Conservation (phyloP, 2,888 invertebrate genomes). For the Meteorus cinctellus region DNA sequence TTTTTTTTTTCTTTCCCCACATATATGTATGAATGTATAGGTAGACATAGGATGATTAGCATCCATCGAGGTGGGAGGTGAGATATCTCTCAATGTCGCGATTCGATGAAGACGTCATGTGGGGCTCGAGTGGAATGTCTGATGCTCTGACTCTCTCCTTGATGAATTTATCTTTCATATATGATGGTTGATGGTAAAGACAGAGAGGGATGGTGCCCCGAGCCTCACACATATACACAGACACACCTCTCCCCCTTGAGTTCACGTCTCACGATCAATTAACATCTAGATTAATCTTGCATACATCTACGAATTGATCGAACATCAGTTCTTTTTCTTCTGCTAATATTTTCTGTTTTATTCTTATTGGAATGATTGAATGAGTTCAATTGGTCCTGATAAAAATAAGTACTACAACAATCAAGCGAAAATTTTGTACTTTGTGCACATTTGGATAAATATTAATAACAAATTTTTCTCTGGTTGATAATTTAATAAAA, state of each 20-base stretch:
- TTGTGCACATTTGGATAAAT: too few relatives aligned
- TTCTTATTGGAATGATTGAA: too few relatives aligned
- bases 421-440: too few relatives aligned
- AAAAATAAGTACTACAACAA: too few relatives aligned
- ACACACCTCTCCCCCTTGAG: neutral
- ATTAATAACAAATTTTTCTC: too few relatives aligned
- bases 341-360: too few relatives aligned
- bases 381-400: too few relatives aligned
- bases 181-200: slow-evolving; percentile 9
- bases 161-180: slow-evolving; percentile 39
- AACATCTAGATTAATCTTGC: slow-evolving; percentile 8
- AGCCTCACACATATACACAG: neutral
- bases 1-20: slow-evolving; percentile 1
- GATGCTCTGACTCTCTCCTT: slow-evolving; percentile 31
- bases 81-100: slow-evolving; percentile 68
- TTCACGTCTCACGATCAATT: slow-evolving; percentile 5
- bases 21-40: neutral
- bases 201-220: neutral
- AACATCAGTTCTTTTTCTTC: too few relatives aligned
- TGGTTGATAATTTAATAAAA: too few relatives aligned
- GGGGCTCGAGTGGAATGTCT: slow-evolving; percentile 41
- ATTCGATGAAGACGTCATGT: slow-evolving; percentile 66
- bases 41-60: slow-evolving; percentile 34
- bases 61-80: slow-evolving; percentile 56
- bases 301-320: neutral